Evolutionary conservation across 2,888 invertebrate genomes (phyloP).

Genomic region (Ephialtes manifestator): DNA sequence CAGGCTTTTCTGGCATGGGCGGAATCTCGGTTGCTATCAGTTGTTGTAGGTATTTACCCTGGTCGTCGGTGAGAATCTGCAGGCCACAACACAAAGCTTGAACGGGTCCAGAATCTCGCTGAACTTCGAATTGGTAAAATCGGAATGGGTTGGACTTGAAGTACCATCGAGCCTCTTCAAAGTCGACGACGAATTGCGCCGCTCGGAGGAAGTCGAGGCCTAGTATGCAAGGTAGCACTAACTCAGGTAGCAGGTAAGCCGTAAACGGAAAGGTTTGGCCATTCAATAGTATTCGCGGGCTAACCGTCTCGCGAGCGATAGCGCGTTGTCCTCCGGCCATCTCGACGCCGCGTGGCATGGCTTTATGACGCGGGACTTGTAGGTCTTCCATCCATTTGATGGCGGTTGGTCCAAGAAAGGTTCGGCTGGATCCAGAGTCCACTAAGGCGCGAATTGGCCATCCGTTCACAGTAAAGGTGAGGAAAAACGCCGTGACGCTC

Average conservation of each 20-base stretch:
- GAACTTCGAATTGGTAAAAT: neutral
- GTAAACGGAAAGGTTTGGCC: neutral
- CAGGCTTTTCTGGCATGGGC: neutral
- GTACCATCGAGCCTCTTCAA: constrained; percentile 1
- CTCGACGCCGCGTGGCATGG: neutral
- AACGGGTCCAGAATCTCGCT: neutral
- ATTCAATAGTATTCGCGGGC: neutral
- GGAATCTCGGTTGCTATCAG: neutral
- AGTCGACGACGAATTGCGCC: neutral
- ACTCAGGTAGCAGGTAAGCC: neutral
- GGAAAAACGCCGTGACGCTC: constrained; percentile 27
- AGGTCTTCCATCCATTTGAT: neutral
- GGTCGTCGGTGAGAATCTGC: neutral
- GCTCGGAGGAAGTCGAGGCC: neutral
- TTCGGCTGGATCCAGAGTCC: neutral
- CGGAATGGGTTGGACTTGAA: neutral
- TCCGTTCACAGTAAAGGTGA: neutral
- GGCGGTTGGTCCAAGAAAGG: neutral
- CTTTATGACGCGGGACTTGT: neutral
- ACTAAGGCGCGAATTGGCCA: too few relatives aligned
- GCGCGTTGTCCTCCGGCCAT: neutral
- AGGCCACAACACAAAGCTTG: neutral
- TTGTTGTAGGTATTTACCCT: neutral
- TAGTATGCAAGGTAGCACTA: neutral
- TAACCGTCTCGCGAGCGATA: neutral